Evolutionary conservation across 2,888 invertebrate genomes (phyloP), one percentile per base, ranked within the genome.

Genomic region (Magallana nippona): DNA sequence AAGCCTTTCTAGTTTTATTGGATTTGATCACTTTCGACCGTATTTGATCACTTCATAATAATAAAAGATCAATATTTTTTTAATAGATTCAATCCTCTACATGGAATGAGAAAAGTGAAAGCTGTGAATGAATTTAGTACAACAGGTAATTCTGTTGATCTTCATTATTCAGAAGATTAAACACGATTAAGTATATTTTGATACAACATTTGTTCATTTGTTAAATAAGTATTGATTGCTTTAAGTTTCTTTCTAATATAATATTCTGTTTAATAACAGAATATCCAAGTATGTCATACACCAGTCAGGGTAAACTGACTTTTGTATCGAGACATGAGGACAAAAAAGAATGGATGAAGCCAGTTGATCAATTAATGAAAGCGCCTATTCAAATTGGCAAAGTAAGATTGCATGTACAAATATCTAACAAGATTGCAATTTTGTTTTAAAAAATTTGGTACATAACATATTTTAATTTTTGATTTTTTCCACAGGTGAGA

Each of bases 211-310:
- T n/a, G n/a, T n/a, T n/a, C 32, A 32, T 32, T 32, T 32, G 32
- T 32, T 32, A 32, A 32, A 32, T 32, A 32, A 32, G 32, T 32
- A 32, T 32, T 32, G 32, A 0, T 32, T 3, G 32, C 32, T 32
- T 32, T 32, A 3, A 32, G 32, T 2, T 32, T 32, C n/a, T 32
- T 32, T 32, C 32, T 32, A 32, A 32, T 0, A 32, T 32, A 32
- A 32, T 32, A 32, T 32, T 32, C 32, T 32, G 32, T 5, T 44
- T 19, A 32, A 10, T 82, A 79, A 1, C 79, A 90, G 91, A 86
- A 15, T 86, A 87, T 27, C 90, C 90, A 10, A 86, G 87, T 60
- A 87, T 91, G 88, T 85, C 86, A n/a, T 87, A 88, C 0, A 82
- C 84, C n/a, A 87, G 86, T 11, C 83, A 82, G 13, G 90, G 89